Percentiles rank a stretch among this genome's conserved stretches.
phyloP scores from a whole-genome alignment of 2,888 invertebrate species.

The Yponomeuta cagnagella region DNA sequence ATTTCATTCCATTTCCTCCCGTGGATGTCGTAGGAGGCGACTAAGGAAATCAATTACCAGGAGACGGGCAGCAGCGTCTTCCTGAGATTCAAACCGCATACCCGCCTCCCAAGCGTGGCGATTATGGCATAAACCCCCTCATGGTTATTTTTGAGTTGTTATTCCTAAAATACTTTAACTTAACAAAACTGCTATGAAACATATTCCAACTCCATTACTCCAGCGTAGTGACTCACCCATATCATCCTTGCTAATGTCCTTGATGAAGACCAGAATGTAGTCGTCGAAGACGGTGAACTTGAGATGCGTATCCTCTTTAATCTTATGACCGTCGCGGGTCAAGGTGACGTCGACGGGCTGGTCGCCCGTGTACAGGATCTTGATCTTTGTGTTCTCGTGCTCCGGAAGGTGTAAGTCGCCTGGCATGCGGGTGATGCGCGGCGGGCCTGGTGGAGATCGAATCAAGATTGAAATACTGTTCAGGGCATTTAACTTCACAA shows the following conservation, averaged over 20 bases:
- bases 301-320: constrained; percentile 85
- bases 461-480: background rate
- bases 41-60: too few species aligned
- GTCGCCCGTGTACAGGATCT: constrained; percentile 97
- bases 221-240: constrained; percentile 76
- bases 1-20: too few species aligned
- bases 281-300: constrained; percentile 97
- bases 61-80: too few species aligned
- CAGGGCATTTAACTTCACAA: too few species aligned
- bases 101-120: too few species aligned
- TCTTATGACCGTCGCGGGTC: constrained; percentile 86
- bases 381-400: constrained; percentile 97
- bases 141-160: too few species aligned
- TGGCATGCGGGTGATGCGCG: constrained; percentile 93
- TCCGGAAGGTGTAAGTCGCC: constrained; percentile 92
- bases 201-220: background rate
- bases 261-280: constrained; percentile 96
- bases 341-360: constrained; percentile 94
- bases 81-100: too few species aligned
- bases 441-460: constrained; percentile 79
- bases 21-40: too few species aligned
- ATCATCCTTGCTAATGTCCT: constrained; percentile 92
- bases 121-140: too few species aligned
- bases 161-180: too few species aligned
- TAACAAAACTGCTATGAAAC: too few species aligned